These are phyloP conservation scores for Liolophura sinensis DNA, from an alignment of 1,140 invertebrate genomes.

Conservation along the genomic window DNA sequence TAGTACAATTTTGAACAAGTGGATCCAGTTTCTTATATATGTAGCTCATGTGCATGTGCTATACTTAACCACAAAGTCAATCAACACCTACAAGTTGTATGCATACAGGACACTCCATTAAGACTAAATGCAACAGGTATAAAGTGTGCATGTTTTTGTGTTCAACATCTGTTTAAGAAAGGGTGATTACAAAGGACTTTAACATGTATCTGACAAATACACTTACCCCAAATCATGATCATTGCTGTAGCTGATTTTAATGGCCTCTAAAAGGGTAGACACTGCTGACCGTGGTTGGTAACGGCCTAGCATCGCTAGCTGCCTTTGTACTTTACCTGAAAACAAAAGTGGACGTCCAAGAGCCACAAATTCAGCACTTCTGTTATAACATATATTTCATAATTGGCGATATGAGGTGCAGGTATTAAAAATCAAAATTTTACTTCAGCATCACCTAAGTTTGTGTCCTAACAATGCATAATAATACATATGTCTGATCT, in stretches of 20 bases:
- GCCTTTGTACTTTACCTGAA: slow-evolving; percentile 52
- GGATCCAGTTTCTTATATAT: neutral
- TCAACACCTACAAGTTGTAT: too few species aligned
- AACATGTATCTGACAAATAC: neutral
- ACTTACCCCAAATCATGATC: slow-evolving; percentile 55
- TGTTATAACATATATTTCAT: too few species aligned
- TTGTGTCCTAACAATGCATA: neutral
- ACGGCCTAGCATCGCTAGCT: slow-evolving; percentile 46
- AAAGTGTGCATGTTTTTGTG: too few species aligned
- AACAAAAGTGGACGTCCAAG: slow-evolving; percentile 6
- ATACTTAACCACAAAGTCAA: neutral
- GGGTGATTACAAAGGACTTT: neutral
- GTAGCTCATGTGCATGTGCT: neutral
- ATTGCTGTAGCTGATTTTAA: slow-evolving; percentile 40
- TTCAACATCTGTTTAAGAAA: neutral
- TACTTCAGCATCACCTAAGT: neutral
- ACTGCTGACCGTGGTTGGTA: slow-evolving; percentile 38
- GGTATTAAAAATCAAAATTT: too few species aligned
- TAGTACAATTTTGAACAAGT: too few species aligned
- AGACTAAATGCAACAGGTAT: too few species aligned
- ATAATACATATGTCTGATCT: neutral
- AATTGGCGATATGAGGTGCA: too few species aligned
- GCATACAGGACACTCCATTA: too few species aligned
- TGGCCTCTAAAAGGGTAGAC: slow-evolving; percentile 46
- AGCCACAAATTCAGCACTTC: too few species aligned